Conservation (phyloP, 2,888 invertebrate genomes). For the Brachypterus glaber region DNA sequence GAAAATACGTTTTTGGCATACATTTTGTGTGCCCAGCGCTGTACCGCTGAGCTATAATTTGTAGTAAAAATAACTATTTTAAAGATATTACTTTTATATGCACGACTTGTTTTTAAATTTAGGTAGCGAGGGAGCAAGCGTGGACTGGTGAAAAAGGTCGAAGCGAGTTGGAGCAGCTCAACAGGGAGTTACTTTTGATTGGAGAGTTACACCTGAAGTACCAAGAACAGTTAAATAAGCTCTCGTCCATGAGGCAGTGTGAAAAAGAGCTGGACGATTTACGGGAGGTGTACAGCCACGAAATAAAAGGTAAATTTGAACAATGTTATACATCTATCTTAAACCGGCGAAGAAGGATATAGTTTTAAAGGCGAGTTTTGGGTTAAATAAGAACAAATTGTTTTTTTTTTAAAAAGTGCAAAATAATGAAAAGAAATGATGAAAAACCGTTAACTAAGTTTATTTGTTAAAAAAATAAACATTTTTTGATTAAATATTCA, state of each 20-base stretch:
- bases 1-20: no score
- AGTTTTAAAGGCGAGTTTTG: no score
- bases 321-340: no score
- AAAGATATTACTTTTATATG: no score
- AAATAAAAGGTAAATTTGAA: conserved; percentile 41
- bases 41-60: no score
- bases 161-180: conserved; percentile 45
- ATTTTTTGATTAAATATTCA: neutral
- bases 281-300: conserved; percentile 43
- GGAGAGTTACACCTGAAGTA: conserved; percentile 50
- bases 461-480: conserved; percentile 1
- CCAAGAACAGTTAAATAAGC: conserved; percentile 44
- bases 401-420: no score
- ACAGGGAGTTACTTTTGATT: conserved; percentile 47
- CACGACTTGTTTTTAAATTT: conserved; percentile 5
- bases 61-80: no score
- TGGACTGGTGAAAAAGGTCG: conserved; percentile 43
- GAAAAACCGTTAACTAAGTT: no score
- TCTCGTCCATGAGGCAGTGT: conserved; percentile 39
- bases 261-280: conserved; percentile 41
- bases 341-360: no score
- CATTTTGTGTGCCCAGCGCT: no score
- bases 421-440: no score
- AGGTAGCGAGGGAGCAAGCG: conserved; percentile 39
- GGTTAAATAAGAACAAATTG: no score